Conservation (phyloP, 2,797 vertebrate genomes). For the Liasis olivaceus region DNA sequence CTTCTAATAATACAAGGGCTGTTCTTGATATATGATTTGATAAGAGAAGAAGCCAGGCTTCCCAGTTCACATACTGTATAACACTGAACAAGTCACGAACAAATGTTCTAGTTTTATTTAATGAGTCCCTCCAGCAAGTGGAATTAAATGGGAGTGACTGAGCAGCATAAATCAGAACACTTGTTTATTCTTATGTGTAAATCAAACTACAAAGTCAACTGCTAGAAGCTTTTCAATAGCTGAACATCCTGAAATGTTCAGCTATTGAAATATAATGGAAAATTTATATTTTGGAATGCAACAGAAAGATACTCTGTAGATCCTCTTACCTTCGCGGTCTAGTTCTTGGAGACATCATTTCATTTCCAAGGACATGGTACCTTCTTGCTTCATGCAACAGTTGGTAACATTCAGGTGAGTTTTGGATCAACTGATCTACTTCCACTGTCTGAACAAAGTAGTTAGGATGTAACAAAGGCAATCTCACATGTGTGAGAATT, state of each 20-base stretch:
- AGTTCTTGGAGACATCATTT: constrained; percentile 98
- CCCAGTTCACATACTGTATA: not conserved
- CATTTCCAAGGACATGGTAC: constrained; percentile 97
- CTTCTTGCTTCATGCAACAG: constrained; percentile 94
- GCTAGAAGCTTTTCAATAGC: not conserved
- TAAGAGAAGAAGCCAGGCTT: not conserved
- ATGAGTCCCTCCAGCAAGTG: not conserved
- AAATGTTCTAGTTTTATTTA: not conserved
- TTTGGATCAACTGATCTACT: constrained; percentile 95
- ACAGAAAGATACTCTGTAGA: not conserved
- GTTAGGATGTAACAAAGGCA: constrained; percentile 94
- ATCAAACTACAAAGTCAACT: not conserved
- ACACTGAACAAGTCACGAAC: not conserved
- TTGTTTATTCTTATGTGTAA: not conserved
- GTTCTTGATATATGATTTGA: not conserved
- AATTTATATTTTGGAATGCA: not conserved
- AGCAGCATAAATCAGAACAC: not conserved
- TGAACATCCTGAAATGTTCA: not conserved
- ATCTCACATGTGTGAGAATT: constrained; percentile 90
- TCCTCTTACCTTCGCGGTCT: constrained; percentile 90
- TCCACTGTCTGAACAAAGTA: constrained; percentile 99
- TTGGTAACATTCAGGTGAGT: constrained; percentile 93
- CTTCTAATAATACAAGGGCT: not conserved
- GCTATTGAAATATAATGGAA: not conserved
- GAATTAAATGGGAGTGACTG: not conserved